These are phyloP conservation scores for Troides oblongomaculatus DNA, from an alignment of 2,888 invertebrate genomes.

Conservation along the genomic window DNA sequence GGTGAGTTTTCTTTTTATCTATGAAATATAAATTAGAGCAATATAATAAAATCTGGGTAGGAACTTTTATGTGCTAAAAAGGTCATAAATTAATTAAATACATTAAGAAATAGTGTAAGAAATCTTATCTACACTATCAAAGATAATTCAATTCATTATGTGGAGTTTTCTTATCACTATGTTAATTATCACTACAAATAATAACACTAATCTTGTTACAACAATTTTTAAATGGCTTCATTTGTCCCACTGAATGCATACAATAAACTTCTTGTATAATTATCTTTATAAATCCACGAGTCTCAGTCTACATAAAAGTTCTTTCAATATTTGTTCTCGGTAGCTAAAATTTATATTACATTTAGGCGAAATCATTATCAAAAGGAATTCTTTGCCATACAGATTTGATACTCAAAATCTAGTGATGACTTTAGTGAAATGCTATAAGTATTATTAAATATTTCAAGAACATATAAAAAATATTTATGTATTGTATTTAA, in stretches of 20 bases:
- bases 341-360: neutral
- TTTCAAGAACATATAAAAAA: no score
- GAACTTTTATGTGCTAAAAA: no score
- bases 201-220: slow-evolving; percentile 19
- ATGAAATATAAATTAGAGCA: neutral
- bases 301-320: neutral
- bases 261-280: slow-evolving; percentile 17
- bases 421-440: neutral
- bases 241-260: slow-evolving; percentile 10
- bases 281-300: neutral
- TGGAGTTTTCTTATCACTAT: slow-evolving; percentile 14
- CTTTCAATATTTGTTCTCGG: neutral
- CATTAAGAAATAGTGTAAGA: slow-evolving; percentile 6
- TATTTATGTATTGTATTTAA: no score
- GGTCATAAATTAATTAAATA: neutral
- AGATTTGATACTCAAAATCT: neutral
- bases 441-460: no score
- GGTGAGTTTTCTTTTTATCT: slow-evolving; percentile 47
- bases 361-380: neutral
- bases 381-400: no score
- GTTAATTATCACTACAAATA: slow-evolving; percentile 27
- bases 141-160: slow-evolving; percentile 22
- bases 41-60: no score
- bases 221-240: slow-evolving; percentile 21
- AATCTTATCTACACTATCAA: slow-evolving; percentile 27